Conservation (phyloP, 2,797 vertebrate species). For the Brachyrhaphis roseni region DNA sequence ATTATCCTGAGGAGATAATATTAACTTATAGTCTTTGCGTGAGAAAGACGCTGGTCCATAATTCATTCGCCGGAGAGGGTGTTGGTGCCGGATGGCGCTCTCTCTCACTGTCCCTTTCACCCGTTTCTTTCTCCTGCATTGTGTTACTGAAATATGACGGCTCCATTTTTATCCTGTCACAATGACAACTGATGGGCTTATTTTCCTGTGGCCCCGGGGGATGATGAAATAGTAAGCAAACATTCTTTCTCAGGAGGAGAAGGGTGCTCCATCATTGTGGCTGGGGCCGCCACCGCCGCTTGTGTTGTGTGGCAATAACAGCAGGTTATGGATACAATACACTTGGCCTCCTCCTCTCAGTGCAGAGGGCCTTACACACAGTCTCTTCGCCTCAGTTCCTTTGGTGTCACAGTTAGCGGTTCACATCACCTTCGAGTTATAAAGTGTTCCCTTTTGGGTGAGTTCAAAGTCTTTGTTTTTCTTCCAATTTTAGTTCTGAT, state of each 20-base stretch:
- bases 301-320: conserved; percentile 80
- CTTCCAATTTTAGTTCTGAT: not conserved
- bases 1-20: conserved; percentile 99
- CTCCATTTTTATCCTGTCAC: conserved; percentile 99
- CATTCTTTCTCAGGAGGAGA: conserved; percentile 91
- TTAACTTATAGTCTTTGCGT: conserved; percentile 93
- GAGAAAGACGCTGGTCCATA: conserved; percentile 88
- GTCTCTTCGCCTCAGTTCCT: conserved; percentile 37
- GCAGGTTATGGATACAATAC: conserved; percentile 78
- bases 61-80: conserved; percentile 89
- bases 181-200: conserved; percentile 99
- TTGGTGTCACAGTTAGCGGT: conserved; percentile 41
- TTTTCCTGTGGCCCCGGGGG: conserved; percentile 94
- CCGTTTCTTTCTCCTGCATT: conserved; percentile 81
- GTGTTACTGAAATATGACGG: conserved; percentile 99
- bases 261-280: conserved; percentile 90
- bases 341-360: conserved; percentile 74
- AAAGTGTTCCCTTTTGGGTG: conserved; percentile 40
- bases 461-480: conserved; percentile 35
- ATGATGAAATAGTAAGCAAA: conserved; percentile 99
- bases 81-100: conserved; percentile 73
- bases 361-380: conserved; percentile 59
- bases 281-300: conserved; percentile 74
- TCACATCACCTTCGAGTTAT: conserved; percentile 38
- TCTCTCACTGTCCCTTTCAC: conserved; percentile 64